Conservation (phyloP, 2,797 vertebrate genomes). For the Triplophysa yarkandensis region DNA sequence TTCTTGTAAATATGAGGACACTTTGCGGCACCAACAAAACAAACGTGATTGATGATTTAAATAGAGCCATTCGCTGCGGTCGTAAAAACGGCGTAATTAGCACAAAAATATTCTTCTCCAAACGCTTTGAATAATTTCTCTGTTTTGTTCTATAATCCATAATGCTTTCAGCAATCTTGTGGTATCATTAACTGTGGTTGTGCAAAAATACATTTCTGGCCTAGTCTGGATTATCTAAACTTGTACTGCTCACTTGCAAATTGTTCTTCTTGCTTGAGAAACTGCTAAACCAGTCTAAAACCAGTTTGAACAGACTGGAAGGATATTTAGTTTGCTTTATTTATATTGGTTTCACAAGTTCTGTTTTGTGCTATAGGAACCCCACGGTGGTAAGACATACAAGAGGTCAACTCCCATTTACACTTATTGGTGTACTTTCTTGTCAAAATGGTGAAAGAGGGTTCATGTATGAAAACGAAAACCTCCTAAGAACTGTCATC, state of each 20-base stretch:
- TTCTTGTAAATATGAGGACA: slow-evolving; percentile 27
- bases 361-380: neutral
- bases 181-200: slow-evolving; percentile 8
- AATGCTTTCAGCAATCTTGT: slow-evolving; percentile 16
- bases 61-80: neutral
- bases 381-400: neutral
- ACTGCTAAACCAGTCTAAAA: neutral
- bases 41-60: slow-evolving; percentile 18
- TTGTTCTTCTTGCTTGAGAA: neutral
- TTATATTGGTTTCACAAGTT: slow-evolving; percentile 8
- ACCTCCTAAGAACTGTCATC: slow-evolving; percentile 42
- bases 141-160: slow-evolving; percentile 13
- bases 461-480: slow-evolving; percentile 61
- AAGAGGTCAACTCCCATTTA: slow-evolving; percentile 19
- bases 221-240: neutral
- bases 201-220: neutral
- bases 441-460: slow-evolving; percentile 58
- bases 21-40: slow-evolving; percentile 29
- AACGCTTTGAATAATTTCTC: slow-evolving; percentile 6
- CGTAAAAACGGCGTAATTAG: slow-evolving; percentile 21
- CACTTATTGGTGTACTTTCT: slow-evolving; percentile 50
- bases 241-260: neutral
- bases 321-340: neutral
- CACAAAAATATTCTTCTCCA: slow-evolving; percentile 2
- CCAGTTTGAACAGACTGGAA: neutral